phyloP scores from a whole-genome alignment of 2,113 vertebrate genomes.

The Scolopax mira region DNA sequence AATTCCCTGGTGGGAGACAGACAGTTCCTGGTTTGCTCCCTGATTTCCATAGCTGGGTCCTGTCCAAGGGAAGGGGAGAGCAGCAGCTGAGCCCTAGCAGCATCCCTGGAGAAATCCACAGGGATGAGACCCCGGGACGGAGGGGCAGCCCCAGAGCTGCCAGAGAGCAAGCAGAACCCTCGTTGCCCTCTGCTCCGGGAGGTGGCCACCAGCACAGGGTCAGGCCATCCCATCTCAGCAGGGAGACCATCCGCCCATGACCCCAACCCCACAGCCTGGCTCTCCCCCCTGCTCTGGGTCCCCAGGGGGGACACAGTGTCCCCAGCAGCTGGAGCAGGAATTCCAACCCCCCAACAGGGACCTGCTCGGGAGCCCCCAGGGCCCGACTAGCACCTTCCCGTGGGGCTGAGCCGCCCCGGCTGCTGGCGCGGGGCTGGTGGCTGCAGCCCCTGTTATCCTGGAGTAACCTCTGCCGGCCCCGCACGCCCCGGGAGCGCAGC shows the following conservation, averaged over 20 bases:
- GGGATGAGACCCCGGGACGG: neutral
- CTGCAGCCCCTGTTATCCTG: neutral
- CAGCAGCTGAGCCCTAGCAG: fast-evolving
- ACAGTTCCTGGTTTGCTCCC: neutral
- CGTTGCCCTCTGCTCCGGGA: fast-evolving
- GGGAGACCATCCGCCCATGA: fast-evolving
- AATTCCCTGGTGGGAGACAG: conserved; percentile 25
- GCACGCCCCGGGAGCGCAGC: neutral
- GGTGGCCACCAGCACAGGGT: fast-evolving
- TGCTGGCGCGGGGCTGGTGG: neutral
- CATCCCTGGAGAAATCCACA: neutral
- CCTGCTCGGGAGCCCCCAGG: neutral
- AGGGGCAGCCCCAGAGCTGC: neutral
- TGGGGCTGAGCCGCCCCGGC: neutral
- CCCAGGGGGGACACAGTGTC: neutral
- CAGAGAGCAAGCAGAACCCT: neutral
- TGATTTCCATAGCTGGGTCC: neutral
- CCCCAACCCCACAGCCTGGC: neutral
- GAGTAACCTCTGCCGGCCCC: neutral
- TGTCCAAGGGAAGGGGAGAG: neutral
- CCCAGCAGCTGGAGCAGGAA: conserved; percentile 36
- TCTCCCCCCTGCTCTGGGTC: neutral
- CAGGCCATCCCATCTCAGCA: fast-evolving
- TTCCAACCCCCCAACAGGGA: neutral
- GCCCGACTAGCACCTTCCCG: neutral